Evolutionary conservation across 2,888 invertebrate species (phyloP).

Genomic region (Nebria salina): DNA sequence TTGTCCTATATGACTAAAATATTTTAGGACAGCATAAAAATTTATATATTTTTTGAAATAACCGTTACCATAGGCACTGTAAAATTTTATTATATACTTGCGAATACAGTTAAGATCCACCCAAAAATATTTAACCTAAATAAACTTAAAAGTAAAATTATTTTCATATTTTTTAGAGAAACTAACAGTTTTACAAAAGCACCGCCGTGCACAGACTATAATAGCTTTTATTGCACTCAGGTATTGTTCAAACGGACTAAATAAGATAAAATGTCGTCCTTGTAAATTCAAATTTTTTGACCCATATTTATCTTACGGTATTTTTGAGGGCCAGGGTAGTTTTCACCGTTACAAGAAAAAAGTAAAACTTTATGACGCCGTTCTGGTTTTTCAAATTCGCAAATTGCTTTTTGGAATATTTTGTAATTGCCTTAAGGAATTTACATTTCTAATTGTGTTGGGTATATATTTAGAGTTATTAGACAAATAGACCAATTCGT

Average conservation of each 20-base stretch:
- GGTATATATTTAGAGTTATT: background rate
- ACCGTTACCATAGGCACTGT: background rate
- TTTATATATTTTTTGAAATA: too few relatives aligned
- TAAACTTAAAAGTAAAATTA: constrained; percentile 1
- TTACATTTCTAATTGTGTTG: background rate
- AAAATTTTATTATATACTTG: background rate
- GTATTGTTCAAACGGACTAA: background rate
- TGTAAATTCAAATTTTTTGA: background rate
- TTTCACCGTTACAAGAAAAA: background rate
- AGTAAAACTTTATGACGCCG: background rate
- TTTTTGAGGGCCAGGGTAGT: background rate
- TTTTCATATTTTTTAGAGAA: background rate
- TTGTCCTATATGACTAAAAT: too few relatives aligned
- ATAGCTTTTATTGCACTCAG: background rate
- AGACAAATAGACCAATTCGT: background rate
- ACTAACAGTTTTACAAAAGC: background rate
- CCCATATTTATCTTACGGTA: background rate
- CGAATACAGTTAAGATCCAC: background rate
- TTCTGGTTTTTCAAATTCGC: background rate
- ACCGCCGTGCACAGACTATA: background rate
- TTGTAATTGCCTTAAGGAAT: background rate
- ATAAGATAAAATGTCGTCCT: background rate
- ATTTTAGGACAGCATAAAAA: too few relatives aligned
- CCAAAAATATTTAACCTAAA: background rate
- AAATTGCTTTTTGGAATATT: background rate